These are phyloP conservation scores for Nemapogon koenigi DNA, from an alignment of 2,888 invertebrate genomes.

Conservation along the genomic window DNA sequence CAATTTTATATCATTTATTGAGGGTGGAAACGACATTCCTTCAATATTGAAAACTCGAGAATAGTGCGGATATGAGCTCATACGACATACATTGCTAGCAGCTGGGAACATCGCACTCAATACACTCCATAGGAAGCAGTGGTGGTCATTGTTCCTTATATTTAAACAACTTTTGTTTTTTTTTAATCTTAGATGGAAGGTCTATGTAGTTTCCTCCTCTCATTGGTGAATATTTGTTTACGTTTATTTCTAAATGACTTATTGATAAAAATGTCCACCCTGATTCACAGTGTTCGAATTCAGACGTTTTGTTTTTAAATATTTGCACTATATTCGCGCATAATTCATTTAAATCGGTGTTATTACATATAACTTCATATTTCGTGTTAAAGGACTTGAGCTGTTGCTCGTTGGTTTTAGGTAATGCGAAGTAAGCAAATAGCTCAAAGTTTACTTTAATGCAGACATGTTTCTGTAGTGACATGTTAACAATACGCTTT, in stretches of 20 bases:
- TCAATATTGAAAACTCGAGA: background rate
- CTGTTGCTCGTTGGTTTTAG: conserved; percentile 2
- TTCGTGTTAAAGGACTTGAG: conserved; percentile 7
- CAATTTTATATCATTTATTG: conserved; percentile 1
- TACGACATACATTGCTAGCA: background rate
- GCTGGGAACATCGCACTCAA: background rate
- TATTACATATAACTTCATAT: conserved; percentile 3
- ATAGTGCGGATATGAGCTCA: conserved; percentile 2
- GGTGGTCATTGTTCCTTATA: background rate
- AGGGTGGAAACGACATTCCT: background rate
- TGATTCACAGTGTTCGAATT: conserved; percentile 5
- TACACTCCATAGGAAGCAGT: background rate
- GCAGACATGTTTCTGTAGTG: background rate
- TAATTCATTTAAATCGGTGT: background rate
- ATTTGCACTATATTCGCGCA: background rate
- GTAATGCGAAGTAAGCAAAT: conserved; percentile 4
- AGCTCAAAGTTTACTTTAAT: conserved; percentile 4
- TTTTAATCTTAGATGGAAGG: background rate
- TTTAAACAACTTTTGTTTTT: conserved; percentile 5
- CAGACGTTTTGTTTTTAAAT: background rate
- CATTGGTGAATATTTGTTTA: background rate
- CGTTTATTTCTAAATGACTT: background rate
- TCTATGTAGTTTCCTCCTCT: background rate
- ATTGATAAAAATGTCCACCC: conserved; percentile 3
- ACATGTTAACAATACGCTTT: background rate